Base-by-base conservation (phyloP, 2,113 vertebrate genomes). In the Aspiorhynchus laticeps region DNA sequence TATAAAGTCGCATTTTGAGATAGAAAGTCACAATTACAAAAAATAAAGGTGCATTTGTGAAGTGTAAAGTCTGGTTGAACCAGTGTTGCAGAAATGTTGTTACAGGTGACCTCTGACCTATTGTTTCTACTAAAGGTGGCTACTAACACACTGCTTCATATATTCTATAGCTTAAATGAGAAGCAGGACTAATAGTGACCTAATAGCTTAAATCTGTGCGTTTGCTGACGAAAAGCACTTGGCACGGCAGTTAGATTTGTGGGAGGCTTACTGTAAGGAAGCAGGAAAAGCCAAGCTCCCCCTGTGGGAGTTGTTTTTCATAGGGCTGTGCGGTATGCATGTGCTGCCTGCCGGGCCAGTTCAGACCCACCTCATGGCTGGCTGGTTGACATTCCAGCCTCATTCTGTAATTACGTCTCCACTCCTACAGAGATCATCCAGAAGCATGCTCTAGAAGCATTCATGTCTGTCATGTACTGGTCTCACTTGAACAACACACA, bases 331-430 rank as follows among this genome's bases (percentile, higher is more conserved):
- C 90, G 92, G 93, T 93, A 94, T 95, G 93, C 89, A 51, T 91
- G 78, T 80, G 85, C 63, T 81, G 90, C 86, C 63, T 81, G 90
- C 86, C 79, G 17, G 89, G 91, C 59, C 91, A 90, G 89, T 87
- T 91, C 88, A 84, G 91, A 91, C 90, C 91, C 88, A 94, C 91
- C 92, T 93, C 91, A 91, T 82, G 86, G 92, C 93, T 86, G 91
- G 90, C 91, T 91, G 90, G 92, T 91, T 92, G 91, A 92, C 93
- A 94, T 94, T 95, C 94, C 93, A 90, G 90, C 83, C 84, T 86
- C 74, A 17, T 87, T 91, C 88, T 92, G 92, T 93, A 93, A 94
- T 94, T 92, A 92, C 89, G 90, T 90, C 91, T 93, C 87, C 46
- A 90, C 88, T 91, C 90, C 90, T 79, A 90, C 88, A 90, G 77